These are phyloP conservation scores for Phorcus lineatus DNA, from an alignment of 2,888 invertebrate species.

Conservation along the genomic window DNA sequence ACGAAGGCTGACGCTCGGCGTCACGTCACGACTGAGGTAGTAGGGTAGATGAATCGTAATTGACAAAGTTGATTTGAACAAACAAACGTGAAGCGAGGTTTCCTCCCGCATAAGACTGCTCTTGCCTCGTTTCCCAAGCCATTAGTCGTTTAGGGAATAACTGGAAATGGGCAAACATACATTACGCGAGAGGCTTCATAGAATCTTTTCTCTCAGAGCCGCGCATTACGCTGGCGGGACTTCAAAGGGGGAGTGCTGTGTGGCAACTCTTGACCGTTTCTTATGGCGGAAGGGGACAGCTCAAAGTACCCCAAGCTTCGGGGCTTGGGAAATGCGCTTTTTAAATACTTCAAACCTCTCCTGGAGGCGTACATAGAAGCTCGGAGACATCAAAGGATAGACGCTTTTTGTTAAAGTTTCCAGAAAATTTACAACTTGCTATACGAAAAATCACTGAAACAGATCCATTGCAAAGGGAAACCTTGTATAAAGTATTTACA, in stretches of 20 bases:
- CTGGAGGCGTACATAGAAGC: too few species aligned
- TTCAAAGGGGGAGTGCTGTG: not conserved
- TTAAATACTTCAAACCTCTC: not conserved
- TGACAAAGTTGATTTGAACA: slow-evolving; percentile 10
- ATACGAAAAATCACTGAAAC: too few species aligned
- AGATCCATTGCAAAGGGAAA: too few species aligned
- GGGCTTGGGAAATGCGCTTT: slow-evolving; percentile 2
- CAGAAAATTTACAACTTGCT: too few species aligned
- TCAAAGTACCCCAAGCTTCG: not conserved
- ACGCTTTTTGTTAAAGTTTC: too few species aligned
- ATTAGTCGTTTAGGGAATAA: slow-evolving; percentile 12
- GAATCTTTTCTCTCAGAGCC: slow-evolving; percentile 5
- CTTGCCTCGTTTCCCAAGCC: not conserved
- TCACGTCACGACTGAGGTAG: slow-evolving; percentile 14
- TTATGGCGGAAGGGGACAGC: not conserved
- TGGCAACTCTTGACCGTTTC: slow-evolving; percentile 13
- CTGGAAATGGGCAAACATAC: not conserved
- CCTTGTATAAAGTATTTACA: too few species aligned
- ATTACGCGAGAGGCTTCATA: not conserved
- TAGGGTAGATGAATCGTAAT: slow-evolving; percentile 5
- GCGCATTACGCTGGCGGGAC: not conserved
- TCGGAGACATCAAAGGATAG: too few species aligned
- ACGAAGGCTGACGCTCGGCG: not conserved
- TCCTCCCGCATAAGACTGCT: not conserved
- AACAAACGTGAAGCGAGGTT: not conserved